Percentiles rank a stretch among this genome's conserved stretches.
phyloP scores from a whole-genome alignment of 2,797 vertebrate species.

The Gymnothorax javanicus region DNA sequence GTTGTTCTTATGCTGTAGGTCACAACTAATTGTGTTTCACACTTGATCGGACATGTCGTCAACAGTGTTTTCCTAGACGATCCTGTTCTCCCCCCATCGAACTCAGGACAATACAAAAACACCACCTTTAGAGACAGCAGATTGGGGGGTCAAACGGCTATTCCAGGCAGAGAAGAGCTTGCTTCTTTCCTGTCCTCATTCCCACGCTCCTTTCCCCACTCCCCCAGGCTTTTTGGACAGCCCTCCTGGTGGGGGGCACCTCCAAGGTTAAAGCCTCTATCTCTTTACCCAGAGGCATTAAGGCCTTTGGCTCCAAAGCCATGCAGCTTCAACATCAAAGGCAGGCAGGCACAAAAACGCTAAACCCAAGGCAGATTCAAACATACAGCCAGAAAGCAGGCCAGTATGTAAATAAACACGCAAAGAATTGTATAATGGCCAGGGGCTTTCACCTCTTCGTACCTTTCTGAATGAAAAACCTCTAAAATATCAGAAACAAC shows the following conservation, averaged over 20 bases:
- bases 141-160: too few relatives aligned
- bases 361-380: not conserved
- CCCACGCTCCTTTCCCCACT: not conserved
- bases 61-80: not conserved
- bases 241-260: too few relatives aligned
- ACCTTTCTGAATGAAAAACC: not conserved
- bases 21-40: conserved; percentile 68
- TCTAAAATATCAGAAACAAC: too few relatives aligned
- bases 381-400: not conserved
- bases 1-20: conserved; percentile 68
- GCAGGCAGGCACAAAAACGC: not conserved
- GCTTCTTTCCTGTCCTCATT: not conserved
- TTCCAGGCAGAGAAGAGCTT: not conserved
- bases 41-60: not conserved
- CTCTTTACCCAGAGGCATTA: not conserved
- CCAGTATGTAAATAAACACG: not conserved
- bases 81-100: not conserved
- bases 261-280: not conserved
- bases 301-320: too few relatives aligned
- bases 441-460: not conserved
- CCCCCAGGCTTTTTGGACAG: not conserved
- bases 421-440: not conserved
- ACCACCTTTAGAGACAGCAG: too few relatives aligned
- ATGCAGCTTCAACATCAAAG: not conserved
- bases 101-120: not conserved